These are phyloP conservation scores for Rhimphoctona megacephalus DNA, from an alignment of 2,888 invertebrate species.

Conservation along the genomic window DNA sequence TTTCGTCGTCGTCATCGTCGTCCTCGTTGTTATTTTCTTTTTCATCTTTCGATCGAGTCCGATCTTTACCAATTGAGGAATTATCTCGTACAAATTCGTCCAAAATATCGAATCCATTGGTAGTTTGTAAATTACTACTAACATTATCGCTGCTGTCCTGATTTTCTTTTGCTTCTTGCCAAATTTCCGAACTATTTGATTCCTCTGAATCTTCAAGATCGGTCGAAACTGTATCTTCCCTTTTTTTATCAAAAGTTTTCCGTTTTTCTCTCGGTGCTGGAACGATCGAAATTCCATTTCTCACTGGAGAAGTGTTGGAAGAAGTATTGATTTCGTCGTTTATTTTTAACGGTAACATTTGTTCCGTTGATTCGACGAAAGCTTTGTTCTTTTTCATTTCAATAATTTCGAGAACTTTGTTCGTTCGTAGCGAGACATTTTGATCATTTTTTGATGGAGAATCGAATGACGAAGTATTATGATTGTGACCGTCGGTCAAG, in stretches of 20 bases:
- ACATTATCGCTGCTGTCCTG: conserved; percentile 57
- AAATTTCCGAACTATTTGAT: conserved; percentile 60
- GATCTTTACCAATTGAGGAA: background rate
- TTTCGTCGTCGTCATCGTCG: conserved; percentile 70
- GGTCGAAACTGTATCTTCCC: conserved; percentile 38
- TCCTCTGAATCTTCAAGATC: conserved; percentile 58
- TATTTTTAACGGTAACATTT: conserved; percentile 32
- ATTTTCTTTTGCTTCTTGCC: conserved; percentile 68
- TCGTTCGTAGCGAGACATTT: conserved; percentile 65
- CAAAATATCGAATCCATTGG: background rate
- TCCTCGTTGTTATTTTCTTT: conserved; percentile 50
- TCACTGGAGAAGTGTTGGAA: conserved; percentile 10
- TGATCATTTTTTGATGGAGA: conserved; percentile 32
- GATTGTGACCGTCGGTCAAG: conserved; percentile 35
- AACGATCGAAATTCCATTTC: conserved; percentile 21
- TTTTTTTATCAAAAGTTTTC: conserved; percentile 30
- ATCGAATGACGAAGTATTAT: conserved; percentile 5
- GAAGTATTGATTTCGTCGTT: background rate
- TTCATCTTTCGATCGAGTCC: background rate
- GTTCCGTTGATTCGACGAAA: conserved; percentile 63
- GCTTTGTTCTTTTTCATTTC: conserved; percentile 79
- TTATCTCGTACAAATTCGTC: conserved; percentile 25
- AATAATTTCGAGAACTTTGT: conserved; percentile 80
- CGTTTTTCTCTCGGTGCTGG: conserved; percentile 59
- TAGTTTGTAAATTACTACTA: conserved; percentile 4